phyloP scores from a whole-genome alignment of 2,888 invertebrate species.

The Rhamnusium bicolor region DNA sequence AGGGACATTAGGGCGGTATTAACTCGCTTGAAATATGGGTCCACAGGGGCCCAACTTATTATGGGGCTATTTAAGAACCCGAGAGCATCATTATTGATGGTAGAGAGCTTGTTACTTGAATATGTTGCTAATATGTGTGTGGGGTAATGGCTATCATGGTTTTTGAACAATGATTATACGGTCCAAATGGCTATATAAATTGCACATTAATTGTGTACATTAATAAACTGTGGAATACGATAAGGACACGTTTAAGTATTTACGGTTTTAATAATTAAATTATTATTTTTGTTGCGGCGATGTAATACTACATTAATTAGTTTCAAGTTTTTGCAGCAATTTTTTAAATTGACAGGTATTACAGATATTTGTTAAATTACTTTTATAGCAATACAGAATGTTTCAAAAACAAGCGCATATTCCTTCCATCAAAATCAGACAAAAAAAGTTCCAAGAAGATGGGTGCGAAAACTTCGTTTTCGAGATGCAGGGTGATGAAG shows the following conservation, averaged over 20 bases:
- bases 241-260: not conserved
- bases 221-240: conserved; percentile 5
- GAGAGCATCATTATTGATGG: conserved; percentile 54
- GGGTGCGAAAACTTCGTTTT: too few relatives aligned
- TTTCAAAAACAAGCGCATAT: too few relatives aligned
- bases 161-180: conserved; percentile 16
- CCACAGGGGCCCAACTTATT: conserved; percentile 57
- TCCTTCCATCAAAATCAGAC: too few relatives aligned
- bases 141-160: conserved; percentile 32
- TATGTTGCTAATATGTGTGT: conserved; percentile 53
- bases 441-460: too few relatives aligned
- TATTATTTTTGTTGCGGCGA: not conserved
- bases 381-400: too few relatives aligned
- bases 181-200: conserved; percentile 19
- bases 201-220: conserved; percentile 25
- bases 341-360: too few relatives aligned
- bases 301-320: not conserved
- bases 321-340: not conserved
- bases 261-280: not conserved
- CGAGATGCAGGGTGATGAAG: too few relatives aligned
- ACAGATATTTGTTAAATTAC: too few relatives aligned
- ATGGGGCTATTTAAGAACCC: conserved; percentile 60
- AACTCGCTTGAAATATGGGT: conserved; percentile 62
- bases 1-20: conserved; percentile 66
- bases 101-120: conserved; percentile 51